Conservation (phyloP, 35 echinoderm and acorn worm species). For the Anneissia japonica region DNA sequence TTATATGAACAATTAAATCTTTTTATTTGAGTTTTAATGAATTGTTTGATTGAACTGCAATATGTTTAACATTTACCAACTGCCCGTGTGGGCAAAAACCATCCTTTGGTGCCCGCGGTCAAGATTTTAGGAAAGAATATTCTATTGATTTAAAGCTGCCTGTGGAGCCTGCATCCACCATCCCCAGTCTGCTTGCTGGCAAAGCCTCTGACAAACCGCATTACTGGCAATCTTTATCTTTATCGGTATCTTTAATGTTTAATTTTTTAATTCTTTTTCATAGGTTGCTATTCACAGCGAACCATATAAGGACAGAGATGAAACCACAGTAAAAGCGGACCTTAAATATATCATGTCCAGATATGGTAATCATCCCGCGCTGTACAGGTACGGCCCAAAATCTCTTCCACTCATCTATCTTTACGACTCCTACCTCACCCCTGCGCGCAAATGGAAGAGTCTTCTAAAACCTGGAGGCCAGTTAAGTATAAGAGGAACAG, state of each 20-base stretch:
- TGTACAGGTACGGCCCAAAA: slow-evolving; percentile 34
- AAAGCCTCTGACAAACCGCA: too few relatives aligned
- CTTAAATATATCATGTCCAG: slow-evolving; percentile 73
- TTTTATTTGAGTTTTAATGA: too few relatives aligned
- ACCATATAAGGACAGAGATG: slow-evolving; percentile 71
- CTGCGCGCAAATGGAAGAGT: slow-evolving; percentile 49
- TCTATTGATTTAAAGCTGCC: too few relatives aligned
- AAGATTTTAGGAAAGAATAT: too few relatives aligned
- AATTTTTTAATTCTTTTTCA: not conserved
- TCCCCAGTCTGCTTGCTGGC: too few relatives aligned
- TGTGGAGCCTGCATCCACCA: too few relatives aligned
- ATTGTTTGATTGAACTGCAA: too few relatives aligned
- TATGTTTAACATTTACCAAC: too few relatives aligned
- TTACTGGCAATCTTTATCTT: too few relatives aligned
- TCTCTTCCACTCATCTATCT: slow-evolving; percentile 68
- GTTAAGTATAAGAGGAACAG: slow-evolving; percentile 45
- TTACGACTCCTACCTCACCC: slow-evolving; percentile 83
- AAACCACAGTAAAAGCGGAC: slow-evolving; percentile 51
- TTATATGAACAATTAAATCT: too few relatives aligned
- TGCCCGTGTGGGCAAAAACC: too few relatives aligned
- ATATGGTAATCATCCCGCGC: slow-evolving; percentile 78
- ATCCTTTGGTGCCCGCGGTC: too few relatives aligned
- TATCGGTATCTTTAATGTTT: not conserved
- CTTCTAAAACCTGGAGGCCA: slow-evolving; percentile 36
- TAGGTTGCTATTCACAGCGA: slow-evolving; percentile 94